Evolutionary conservation across 2,797 vertebrate species (phyloP).

Genomic region (Hirundo rustica): DNA sequence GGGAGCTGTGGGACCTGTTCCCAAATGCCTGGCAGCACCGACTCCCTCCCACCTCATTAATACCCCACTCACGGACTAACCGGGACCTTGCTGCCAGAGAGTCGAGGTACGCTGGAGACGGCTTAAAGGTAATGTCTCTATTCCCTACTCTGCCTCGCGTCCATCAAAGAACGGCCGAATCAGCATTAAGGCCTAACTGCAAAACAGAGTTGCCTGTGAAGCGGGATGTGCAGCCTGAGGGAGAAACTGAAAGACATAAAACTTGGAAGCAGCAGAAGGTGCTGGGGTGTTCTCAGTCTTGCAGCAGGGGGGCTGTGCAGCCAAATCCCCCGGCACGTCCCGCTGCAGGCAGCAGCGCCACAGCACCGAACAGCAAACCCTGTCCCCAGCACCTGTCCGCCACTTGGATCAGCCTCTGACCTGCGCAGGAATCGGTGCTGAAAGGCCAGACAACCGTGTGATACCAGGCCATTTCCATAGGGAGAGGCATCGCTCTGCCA

Average conservation of each 20-base stretch:
- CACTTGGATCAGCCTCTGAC: background rate
- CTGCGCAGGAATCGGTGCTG: background rate
- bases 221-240: background rate
- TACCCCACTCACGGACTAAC: rapidly evolving
- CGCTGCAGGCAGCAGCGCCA: background rate
- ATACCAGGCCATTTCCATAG: background rate
- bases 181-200: background rate
- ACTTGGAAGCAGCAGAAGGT: background rate
- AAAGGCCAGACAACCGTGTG: background rate
- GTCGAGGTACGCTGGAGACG: rapidly evolving
- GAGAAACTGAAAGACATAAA: background rate
- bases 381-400: background rate
- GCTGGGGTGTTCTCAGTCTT: background rate
- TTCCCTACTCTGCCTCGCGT: background rate
- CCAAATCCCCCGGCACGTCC: background rate
- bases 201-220: background rate
- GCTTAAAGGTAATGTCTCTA: background rate
- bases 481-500: background rate
- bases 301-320: background rate
- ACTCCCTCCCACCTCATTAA: background rate
- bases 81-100: background rate
- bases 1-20: background rate
- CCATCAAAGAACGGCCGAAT: background rate
- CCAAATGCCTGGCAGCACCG: background rate
- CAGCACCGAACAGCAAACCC: background rate